Percentiles rank a stretch among this genome's conserved stretches.
These are phyloP conservation scores for Hydractinia echinata DNA, from an alignment of 30 jellyfish, hydroid and myxozoan species.

Conservation along the genomic window DNA sequence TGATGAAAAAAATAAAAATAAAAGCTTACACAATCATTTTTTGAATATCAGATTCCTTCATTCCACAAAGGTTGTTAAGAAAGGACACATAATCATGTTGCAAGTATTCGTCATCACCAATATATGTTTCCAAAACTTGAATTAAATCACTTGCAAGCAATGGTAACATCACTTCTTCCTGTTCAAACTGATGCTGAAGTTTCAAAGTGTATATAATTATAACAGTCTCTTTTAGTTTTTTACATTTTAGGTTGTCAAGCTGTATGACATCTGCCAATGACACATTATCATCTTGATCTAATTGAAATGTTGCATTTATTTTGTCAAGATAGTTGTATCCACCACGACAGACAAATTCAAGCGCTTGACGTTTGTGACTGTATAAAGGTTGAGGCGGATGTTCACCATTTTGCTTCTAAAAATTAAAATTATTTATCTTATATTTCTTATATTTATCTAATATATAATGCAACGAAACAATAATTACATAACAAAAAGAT, in stretches of 20 bases:
- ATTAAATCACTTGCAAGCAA: constrained; percentile 71
- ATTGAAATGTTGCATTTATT: not conserved
- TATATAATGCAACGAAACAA: not conserved
- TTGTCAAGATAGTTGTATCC: constrained; percentile 31
- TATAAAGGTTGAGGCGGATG: constrained; percentile 17
- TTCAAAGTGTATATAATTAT: constrained; percentile 45
- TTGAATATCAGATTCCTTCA: constrained; percentile 51
- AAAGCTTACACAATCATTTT: constrained; percentile 46
- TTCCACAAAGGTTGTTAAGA: constrained; percentile 67
- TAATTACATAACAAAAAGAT: not conserved
- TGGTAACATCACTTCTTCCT: constrained; percentile 68
- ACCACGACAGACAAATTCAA: constrained; percentile 29
- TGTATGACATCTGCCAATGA: constrained; percentile 22
- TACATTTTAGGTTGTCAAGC: constrained; percentile 32
- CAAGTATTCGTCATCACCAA: constrained; percentile 40
- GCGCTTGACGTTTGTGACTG: constrained; percentile 22
- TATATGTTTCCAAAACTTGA: constrained; percentile 62
- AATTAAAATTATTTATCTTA: not conserved
- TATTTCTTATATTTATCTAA: too few species aligned
- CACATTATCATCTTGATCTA: constrained; percentile 29
- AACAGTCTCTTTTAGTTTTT: constrained; percentile 67
- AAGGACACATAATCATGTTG: constrained; percentile 59
- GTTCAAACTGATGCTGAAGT: constrained; percentile 51
- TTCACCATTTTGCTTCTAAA: constrained; percentile 31
- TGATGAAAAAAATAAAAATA: not conserved